Percentiles rank a stretch among this genome's conserved stretches.
These are phyloP conservation scores for Lepisosteus oculatus DNA, from an alignment of 2,113 vertebrate genomes.

Conservation along the genomic window DNA sequence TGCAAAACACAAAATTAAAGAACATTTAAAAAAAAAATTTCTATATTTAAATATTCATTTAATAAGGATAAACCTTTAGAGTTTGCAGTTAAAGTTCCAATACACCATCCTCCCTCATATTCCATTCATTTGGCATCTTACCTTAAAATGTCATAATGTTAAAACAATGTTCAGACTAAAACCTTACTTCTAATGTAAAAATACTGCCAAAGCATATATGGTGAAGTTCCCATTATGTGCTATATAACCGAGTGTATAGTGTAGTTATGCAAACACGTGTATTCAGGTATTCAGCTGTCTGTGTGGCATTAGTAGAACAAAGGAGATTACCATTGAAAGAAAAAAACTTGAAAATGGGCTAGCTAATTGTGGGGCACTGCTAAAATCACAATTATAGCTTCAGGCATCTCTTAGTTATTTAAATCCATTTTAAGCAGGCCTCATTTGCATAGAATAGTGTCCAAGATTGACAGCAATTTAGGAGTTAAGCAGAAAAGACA, in stretches of 20 bases:
- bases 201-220: neutral
- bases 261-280: neutral
- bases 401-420: neutral
- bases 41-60: too few relatives aligned
- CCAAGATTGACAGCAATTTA: slow-evolving; percentile 59
- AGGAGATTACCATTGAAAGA: slow-evolving; percentile 20
- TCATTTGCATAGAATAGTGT: slow-evolving; percentile 45
- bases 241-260: neutral
- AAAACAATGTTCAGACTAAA: too few relatives aligned
- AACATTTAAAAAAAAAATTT: too few relatives aligned
- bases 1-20: too few relatives aligned
- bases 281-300: neutral
- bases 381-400: slow-evolving; percentile 13
- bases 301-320: slow-evolving; percentile 10
- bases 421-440: slow-evolving; percentile 20
- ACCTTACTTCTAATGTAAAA: neutral
- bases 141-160: too few relatives aligned
- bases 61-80: too few relatives aligned
- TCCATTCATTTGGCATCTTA: too few relatives aligned
- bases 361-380: slow-evolving; percentile 26
- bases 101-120: too few relatives aligned
- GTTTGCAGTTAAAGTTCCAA: too few relatives aligned
- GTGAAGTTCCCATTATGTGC: neutral
- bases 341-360: slow-evolving; percentile 5
- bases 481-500: slow-evolving; percentile 45